Conservation (phyloP, 2,888 invertebrate genomes). For the Polyommatus iphigenia region DNA sequence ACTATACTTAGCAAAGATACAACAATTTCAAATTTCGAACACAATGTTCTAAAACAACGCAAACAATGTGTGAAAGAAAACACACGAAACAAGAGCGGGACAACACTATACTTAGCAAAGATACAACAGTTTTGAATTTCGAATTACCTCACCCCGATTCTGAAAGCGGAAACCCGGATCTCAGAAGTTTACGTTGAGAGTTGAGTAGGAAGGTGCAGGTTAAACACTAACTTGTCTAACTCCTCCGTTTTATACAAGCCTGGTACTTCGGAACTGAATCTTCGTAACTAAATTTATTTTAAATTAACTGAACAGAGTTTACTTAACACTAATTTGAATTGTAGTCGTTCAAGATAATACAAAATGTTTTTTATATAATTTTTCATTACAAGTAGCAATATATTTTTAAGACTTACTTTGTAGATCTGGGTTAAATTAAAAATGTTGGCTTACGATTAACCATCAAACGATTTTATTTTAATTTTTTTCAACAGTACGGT, state of each 20-base stretch:
- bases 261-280: neutral
- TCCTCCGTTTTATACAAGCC: neutral
- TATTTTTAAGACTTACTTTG: too few species aligned
- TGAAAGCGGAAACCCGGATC: neutral
- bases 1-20: neutral
- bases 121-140: neutral
- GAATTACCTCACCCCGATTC: neutral
- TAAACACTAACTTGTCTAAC: conserved; percentile 12
- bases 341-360: too few species aligned
- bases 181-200: neutral
- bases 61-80: too few species aligned
- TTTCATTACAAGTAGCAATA: too few species aligned
- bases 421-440: too few species aligned
- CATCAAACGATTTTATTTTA: too few species aligned
- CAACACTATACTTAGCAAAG: neutral
- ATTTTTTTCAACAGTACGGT: too few species aligned
- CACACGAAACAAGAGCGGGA: too few species aligned
- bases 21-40: neutral
- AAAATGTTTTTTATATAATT: too few species aligned
- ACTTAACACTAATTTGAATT: too few species aligned
- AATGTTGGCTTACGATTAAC: too few species aligned
- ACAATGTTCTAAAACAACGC: too few species aligned
- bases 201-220: neutral
- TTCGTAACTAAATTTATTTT: neutral
- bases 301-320: neutral